These are phyloP conservation scores for Rhagophthalmus giganteus DNA, from an alignment of 2,888 invertebrate genomes.

Conservation along the genomic window DNA sequence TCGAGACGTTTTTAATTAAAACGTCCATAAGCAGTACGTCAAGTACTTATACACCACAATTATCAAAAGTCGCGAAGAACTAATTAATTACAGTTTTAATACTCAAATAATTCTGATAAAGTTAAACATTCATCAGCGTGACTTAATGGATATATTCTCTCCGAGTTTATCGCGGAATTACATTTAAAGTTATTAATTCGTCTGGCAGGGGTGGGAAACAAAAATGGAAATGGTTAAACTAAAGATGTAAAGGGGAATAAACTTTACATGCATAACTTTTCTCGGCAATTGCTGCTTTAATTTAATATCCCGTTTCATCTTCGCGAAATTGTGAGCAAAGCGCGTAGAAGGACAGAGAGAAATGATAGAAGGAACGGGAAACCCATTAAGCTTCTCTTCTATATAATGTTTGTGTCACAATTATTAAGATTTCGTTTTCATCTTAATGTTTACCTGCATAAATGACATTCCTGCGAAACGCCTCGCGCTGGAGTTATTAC, in stretches of 20 bases:
- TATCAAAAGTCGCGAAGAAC: conserved; percentile 31
- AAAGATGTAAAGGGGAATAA: conserved; percentile 34
- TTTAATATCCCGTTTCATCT: conserved; percentile 45
- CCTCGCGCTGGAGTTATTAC: conserved; percentile 42
- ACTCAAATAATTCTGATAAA: conserved; percentile 51
- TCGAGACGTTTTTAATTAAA: too few relatives aligned
- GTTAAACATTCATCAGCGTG: conserved; percentile 50
- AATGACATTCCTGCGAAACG: conserved; percentile 44
- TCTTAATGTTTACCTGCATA: conserved; percentile 49
- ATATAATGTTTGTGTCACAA: conserved; percentile 51
- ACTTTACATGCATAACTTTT: conserved; percentile 41
- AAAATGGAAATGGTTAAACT: conserved; percentile 34
- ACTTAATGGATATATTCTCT: conserved; percentile 45
- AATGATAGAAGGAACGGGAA: conserved; percentile 34
- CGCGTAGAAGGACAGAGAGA: conserved; percentile 29
- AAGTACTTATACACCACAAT: too few relatives aligned
- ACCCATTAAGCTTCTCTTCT: conserved; percentile 38
- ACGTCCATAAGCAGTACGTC: too few relatives aligned
- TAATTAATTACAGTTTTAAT: conserved; percentile 51
- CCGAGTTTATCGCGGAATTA: conserved; percentile 49
- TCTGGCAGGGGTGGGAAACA: conserved; percentile 35
- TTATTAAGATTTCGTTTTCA: conserved; percentile 54
- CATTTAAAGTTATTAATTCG: conserved; percentile 50
- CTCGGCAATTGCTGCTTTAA: conserved; percentile 45
- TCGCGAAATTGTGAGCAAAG: conserved; percentile 32